Conservation (phyloP, 2,888 invertebrate species). For the Dicyrtoma fusca region DNA sequence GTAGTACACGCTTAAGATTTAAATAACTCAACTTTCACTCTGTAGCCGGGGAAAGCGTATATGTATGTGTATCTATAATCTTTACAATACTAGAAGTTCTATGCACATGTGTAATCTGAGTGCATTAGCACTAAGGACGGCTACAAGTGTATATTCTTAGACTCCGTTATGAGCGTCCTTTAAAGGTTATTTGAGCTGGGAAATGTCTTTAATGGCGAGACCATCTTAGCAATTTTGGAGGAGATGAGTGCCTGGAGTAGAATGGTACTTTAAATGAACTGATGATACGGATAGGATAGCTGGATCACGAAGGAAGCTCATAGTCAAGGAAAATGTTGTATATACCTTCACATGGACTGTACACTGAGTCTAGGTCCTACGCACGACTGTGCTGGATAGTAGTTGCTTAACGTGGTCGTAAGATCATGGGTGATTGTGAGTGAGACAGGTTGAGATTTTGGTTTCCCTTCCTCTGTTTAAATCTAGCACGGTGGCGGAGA, state of each 20-base stretch:
- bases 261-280: slow-evolving; percentile 4
- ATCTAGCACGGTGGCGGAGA: slow-evolving; percentile 84
- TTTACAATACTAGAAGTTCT: no score
- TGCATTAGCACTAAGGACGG: no score
- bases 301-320: background rate
- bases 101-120: no score
- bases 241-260: slow-evolving; percentile 1
- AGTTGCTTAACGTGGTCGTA: no score
- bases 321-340: slow-evolving; percentile 1
- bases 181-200: no score
- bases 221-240: background rate
- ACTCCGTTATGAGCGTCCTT: no score
- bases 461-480: background rate
- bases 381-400: background rate
- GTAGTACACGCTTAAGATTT: slow-evolving; percentile 60
- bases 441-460: no score
- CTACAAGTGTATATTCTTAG: no score
- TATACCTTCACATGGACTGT: background rate
- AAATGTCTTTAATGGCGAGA: no score
- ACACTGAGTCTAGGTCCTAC: background rate
- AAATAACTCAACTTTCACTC: background rate
- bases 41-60: no score
- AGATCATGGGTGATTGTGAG: no score
- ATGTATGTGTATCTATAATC: no score
- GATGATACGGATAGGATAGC: background rate